Evolutionary conservation across 2,888 invertebrate genomes (phyloP).

Genomic region (Cacoxenus indagator): DNA sequence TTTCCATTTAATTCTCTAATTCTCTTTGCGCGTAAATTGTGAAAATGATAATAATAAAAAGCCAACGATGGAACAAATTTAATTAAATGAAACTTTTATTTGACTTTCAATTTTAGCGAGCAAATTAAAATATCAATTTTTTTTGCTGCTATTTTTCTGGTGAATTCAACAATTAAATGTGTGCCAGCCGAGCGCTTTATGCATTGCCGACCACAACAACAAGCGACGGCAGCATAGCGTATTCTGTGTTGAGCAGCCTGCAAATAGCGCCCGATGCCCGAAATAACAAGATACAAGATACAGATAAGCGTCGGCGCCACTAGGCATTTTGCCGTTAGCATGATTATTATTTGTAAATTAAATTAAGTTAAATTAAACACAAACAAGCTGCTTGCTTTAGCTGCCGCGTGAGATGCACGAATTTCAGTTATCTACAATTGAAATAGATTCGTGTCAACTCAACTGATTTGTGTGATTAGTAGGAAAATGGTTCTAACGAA

Average conservation of each 20-base stretch:
- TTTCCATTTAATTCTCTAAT: too few relatives aligned
- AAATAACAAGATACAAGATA: neutral
- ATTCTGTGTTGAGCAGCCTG: too few relatives aligned
- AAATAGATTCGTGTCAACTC: neutral
- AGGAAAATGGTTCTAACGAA: too few relatives aligned
- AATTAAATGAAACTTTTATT: slow-evolving; percentile 42
- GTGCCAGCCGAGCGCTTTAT: too few relatives aligned
- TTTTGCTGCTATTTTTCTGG: neutral
- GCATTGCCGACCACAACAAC: too few relatives aligned
- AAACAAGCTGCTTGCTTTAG: neutral
- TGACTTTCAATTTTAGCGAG: slow-evolving; percentile 13
- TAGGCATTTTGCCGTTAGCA: neutral
- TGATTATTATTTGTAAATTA: neutral
- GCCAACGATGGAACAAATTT: slow-evolving; percentile 22
- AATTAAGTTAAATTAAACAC: neutral
- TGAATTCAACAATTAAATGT: slow-evolving; percentile 32
- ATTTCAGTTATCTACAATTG: neutral
- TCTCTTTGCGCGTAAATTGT: neutral
- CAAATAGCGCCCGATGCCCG: neutral
- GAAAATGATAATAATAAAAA: neutral
- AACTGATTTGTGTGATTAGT: neutral
- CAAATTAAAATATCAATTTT: slow-evolving; percentile 23
- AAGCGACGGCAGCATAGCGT: too few relatives aligned
- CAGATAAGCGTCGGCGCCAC: neutral
- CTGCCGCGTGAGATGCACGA: neutral